Evolutionary conservation across 37 sponge, comb jelly and placozoan genomes (phyloP), one percentile per base, ranked within the genome.

Genomic region (Haliclona indistincta): DNA sequence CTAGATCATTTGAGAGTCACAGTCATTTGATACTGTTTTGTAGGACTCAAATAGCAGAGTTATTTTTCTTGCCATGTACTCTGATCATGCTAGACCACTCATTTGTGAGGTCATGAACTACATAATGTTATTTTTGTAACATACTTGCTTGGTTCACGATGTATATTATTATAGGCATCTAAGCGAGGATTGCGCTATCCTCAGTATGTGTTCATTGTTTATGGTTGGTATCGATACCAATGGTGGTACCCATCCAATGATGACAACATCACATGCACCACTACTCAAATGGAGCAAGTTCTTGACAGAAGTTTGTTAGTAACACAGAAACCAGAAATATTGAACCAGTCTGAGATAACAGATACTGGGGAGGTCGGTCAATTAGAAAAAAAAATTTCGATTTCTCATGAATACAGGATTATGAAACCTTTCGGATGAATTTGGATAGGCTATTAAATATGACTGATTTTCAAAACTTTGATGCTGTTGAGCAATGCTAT

Each of bases 201-300:
- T 20, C 34, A 28, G 35, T 84, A 76, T 70, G 75, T 68, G 54
- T 84, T 68, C 70, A 70, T 84, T 26, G 47, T 64, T n/a, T 70
- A 84, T 45, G 70, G 70, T n/a, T 84, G 84, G 84, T 62, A 84
- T 47, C 6, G 19, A 26, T 45, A 42, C 11, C 39, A 77, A 23
- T 62, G 71, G 71, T 69, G 71, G 64, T 38, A 34, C 0, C 63
- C 63, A 8, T 1, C 2, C 22, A 47, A 1, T 10, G 43, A 7
- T 10, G 23, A 5, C 4, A 28, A 43, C 23, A 32, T 8, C 39
- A 40, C 36, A 54, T 84, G 84, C 54, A 49, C 71, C 25, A 20
- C n/a, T 17, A 41, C 49, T 5, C 54, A 84, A 4, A 56, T 76
- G 4, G 36, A 44, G 0, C 7, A 26, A 32, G 3, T 70, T 26